Conservation (phyloP, 2,113 vertebrate genomes). For the Synchiropus splendidus region DNA sequence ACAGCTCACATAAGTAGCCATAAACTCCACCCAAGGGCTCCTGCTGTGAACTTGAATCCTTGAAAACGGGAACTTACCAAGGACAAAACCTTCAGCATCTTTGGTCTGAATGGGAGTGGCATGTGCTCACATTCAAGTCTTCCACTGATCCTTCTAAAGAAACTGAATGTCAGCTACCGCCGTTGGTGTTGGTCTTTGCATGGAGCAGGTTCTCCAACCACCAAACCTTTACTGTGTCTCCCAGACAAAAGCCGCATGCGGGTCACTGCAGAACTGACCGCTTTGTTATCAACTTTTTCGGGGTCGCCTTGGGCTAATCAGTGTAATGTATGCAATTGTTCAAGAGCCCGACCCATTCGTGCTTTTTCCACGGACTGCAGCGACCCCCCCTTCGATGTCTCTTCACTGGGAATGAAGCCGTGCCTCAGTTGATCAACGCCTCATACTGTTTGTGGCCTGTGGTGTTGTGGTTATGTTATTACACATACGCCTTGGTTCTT, state of each 20-base stretch:
- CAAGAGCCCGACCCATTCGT: constrained; percentile 14
- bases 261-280: background rate
- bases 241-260: constrained; percentile 8
- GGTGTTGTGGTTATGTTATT: background rate
- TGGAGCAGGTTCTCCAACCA: constrained; percentile 19
- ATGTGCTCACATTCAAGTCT: constrained; percentile 16
- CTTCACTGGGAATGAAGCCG: constrained; percentile 15
- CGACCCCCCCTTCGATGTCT: constrained; percentile 1
- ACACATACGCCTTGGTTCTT: too few species aligned
- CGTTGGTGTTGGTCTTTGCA: constrained; percentile 9
- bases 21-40: constrained; percentile 32
- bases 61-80: background rate
- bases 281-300: constrained; percentile 1
- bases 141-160: constrained; percentile 16
- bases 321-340: constrained; percentile 50
- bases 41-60: constrained; percentile 23
- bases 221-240: constrained; percentile 10
- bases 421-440: constrained; percentile 35
- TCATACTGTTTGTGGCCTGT: constrained; percentile 15
- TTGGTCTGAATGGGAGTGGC: constrained; percentile 8
- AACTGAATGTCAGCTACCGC: constrained; percentile 6
- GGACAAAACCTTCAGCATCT: background rate
- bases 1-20: constrained; percentile 11
- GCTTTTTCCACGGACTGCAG: constrained; percentile 8
- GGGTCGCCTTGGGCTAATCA: constrained; percentile 10